Percentiles rank a stretch among this genome's conserved stretches.
These are phyloP conservation scores for Phania funesta DNA, from an alignment of 2,888 invertebrate genomes.

Conservation along the genomic window DNA sequence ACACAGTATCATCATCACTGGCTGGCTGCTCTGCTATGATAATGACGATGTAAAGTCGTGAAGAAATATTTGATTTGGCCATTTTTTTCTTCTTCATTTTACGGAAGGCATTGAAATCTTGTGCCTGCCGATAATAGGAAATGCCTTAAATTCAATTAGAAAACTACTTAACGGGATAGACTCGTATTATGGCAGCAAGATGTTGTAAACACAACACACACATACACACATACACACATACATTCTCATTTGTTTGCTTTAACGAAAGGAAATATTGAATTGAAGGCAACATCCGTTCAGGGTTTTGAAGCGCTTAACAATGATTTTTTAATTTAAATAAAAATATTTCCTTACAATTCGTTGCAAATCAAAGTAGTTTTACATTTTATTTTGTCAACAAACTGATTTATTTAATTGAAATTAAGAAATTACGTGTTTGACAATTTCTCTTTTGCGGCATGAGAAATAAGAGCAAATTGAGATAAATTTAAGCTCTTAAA, in stretches of 20 bases:
- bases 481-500: constrained; percentile 24
- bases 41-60: neutral
- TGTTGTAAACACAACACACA: neutral
- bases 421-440: neutral
- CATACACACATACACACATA: neutral
- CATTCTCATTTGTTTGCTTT: neutral
- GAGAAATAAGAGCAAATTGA: constrained; percentile 20
- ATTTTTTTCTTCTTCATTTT: neutral
- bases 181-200: constrained; percentile 10
- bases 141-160: constrained; percentile 62
- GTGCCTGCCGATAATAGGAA: constrained; percentile 46
- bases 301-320: neutral
- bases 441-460: neutral
- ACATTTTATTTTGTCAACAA: constrained; percentile 16
- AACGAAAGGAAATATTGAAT: constrained; percentile 44
- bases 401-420: neutral
- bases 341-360: no score
- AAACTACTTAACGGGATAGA: constrained; percentile 32
- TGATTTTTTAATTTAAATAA: no score
- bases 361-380: no score
- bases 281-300: constrained; percentile 30
- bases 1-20: no score
- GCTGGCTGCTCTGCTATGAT: neutral
- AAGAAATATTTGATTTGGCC: neutral
- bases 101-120: constrained; percentile 4